Evolutionary conservation across 2,113 vertebrate species (phyloP).

Genomic region (Podilymbus podiceps): DNA sequence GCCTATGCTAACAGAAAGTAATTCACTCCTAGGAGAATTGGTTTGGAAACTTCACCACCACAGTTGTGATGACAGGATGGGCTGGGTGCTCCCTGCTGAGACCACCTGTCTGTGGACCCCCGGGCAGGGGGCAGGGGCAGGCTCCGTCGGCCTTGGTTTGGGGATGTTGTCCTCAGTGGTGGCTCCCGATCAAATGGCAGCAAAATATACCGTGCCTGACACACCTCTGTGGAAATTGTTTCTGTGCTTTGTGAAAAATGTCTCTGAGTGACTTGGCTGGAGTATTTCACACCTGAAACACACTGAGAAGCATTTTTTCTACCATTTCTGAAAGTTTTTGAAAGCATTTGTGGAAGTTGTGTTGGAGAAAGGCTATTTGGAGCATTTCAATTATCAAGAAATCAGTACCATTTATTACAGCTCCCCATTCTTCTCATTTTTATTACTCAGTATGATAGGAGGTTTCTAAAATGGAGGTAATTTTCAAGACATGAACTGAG

Average conservation of each 20-base stretch:
- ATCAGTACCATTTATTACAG: neutral
- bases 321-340: neutral
- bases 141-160: neutral
- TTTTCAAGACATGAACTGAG: neutral
- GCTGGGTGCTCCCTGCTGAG: neutral
- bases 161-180: neutral
- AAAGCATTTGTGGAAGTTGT: neutral
- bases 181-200: neutral
- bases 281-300: neutral
- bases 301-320: neutral
- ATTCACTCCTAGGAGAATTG: neutral
- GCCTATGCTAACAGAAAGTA: neutral
- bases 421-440: neutral
- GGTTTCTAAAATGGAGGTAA: neutral
- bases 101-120: fast-evolving
- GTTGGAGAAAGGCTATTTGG: neutral
- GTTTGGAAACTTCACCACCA: neutral
- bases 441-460: neutral
- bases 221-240: neutral
- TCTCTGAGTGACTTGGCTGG: neutral
- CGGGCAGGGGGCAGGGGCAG: neutral
- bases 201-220: neutral
- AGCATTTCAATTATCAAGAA: neutral
- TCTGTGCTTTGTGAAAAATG: neutral
- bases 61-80: neutral